These are phyloP conservation scores for Drosophila ezoana DNA, from an alignment of 2,888 invertebrate genomes.

Conservation along the genomic window DNA sequence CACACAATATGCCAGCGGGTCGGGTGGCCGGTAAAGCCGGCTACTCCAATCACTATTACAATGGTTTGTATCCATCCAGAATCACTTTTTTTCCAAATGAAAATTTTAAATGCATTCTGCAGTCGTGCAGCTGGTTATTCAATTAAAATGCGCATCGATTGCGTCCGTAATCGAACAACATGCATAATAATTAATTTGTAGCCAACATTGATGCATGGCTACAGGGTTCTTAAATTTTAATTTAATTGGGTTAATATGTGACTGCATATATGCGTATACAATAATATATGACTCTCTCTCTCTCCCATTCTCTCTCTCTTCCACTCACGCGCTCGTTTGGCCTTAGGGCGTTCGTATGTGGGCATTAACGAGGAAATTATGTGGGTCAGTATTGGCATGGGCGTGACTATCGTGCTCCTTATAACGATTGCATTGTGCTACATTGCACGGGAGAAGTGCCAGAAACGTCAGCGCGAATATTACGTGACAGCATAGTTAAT, in stretches of 20 bases:
- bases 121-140: background rate
- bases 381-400: conserved; percentile 93
- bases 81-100: background rate
- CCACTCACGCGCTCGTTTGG: conserved; percentile 1
- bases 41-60: conserved; percentile 84
- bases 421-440: conserved; percentile 94
- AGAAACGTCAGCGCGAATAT: conserved; percentile 90
- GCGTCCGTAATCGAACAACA: background rate
- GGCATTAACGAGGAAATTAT: conserved; percentile 95
- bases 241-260: conserved; percentile 3
- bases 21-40: conserved; percentile 85
- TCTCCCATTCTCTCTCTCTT: background rate
- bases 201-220: background rate
- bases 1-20: conserved; percentile 84
- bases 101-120: background rate
- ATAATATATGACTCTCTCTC: too few relatives aligned
- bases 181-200: conserved; percentile 13
- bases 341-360: conserved; percentile 91
- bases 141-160: conserved; percentile 15
- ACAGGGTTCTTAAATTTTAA: background rate
- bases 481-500: conserved; percentile 88
- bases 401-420: conserved; percentile 89
- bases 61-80: conserved; percentile 72
- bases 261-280: too few relatives aligned
- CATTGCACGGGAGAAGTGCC: conserved; percentile 92